Evolutionary conservation across 30 jellyfish, hydroid and myxozoan genomes (phyloP), one percentile per base, ranked within the genome.

Genomic region (Clytia hemisphaerica): DNA sequence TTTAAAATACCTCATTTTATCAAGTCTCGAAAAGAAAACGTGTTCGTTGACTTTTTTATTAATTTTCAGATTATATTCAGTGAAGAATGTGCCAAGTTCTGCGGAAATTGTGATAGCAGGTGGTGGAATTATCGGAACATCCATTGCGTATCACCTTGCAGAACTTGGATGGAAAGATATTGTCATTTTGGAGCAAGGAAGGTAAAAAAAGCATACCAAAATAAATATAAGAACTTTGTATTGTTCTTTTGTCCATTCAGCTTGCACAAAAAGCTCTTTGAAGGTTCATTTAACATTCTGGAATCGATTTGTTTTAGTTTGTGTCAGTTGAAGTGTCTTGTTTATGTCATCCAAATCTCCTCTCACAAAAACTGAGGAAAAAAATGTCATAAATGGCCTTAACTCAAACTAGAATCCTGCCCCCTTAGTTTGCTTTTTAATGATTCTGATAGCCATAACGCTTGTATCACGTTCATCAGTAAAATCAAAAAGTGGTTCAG

Each of bases 51-150:
- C 16, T 40, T 16, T 40, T 40, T 2, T n/a, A 30, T n/a, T n/a
- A 46, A n/a, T 46, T 46, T 9, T n/a, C 30, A 46, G 19, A 46
- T 30, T 46, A 27, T 46, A 2, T 46, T 46, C 9, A 9, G 65
- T 48, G 21, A 21, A 36, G 19, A 27, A 58, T 4, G 51, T 83
- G 21, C 97, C 97, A 10, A 26, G 71, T 22, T 35, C 78, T 4
- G 94, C 97, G 27, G 94, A 87, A 31, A 44, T 87, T n/a, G 94
- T 87, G 32, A 67, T 87, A 19, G 97, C 94, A 29, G 97, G 97
- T 0, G 97, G 89, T 42, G 97, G 97, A 1, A 82, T 71, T 18
- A 59, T 76, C 48, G 97, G 97, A 16, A 72, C 84, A 57, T 79
- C 97, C 9, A 83, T 79, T 27, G 97, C 94, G 18, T 87, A 87